Base-by-base conservation (phyloP, 2,797 vertebrate genomes). In the Protosalanx chinensis region DNA sequence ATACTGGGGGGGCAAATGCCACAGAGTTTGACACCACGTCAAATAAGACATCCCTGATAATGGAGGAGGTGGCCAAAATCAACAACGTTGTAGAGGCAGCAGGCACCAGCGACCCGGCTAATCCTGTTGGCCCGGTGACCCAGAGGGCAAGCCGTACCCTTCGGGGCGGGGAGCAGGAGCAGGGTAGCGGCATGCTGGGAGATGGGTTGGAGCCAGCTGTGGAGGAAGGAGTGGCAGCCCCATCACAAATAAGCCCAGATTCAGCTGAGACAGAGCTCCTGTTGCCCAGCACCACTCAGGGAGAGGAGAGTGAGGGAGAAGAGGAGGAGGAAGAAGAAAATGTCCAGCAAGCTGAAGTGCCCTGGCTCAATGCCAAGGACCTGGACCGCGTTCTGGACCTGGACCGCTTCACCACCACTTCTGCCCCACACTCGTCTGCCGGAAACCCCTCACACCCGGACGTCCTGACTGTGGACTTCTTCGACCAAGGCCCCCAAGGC, bases 401-500 rank as follows among this genome's bases (percentile, higher is more conserved):
- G 12, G 90, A 88, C 74, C 86, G 37, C 2, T 76, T 73, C 37
- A 85, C 81, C 65, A 79, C 82, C 35, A 84, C 78, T 30, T 65
- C 83, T 0, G 62, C 79, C 15, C 81, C 77, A 0, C 76, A 85
- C 0, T 69, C 83, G 0, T 30, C 69, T 20, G 29, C n/a, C 53
- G 73, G 79, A 20, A 75, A 83, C 29, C 80, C 88, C 0, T 82
- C 84, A 2, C 85, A 83, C 37, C 83, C 91, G 0, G 95, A 96
- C 0, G 82, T 93, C 69, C 89, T 95, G 12, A 94, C 95, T 0
- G 93, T 96, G 3, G 94, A 95, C 76, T 97, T 96, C 85, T 93
- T 95, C 0, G 94, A 95, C 76, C 90, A 90, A 0, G 85, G 91
- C 2, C 93, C 73, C 69, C 93, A 66, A 64, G 91, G 84, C 29